These are phyloP conservation scores for Uromys caudimaculatus DNA, from an alignment of 2,797 vertebrate species.

Conservation along the genomic window DNA sequence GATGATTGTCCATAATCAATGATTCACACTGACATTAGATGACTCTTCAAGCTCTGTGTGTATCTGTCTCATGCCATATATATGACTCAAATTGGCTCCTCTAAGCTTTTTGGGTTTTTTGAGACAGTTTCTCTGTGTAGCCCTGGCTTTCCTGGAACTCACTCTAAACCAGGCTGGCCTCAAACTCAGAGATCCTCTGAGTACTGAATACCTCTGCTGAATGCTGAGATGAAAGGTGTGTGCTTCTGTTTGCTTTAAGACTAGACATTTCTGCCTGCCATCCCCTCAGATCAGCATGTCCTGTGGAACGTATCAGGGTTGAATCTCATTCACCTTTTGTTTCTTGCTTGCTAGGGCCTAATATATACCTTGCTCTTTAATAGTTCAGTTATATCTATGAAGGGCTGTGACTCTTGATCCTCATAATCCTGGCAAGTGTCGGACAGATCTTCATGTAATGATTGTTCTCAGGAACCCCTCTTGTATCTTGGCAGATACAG, in stretches of 20 bases:
- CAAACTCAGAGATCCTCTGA: background rate
- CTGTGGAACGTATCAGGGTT: background rate
- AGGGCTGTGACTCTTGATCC: background rate
- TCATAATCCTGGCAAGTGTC: background rate
- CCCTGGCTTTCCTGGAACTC: background rate
- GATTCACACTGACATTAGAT: background rate
- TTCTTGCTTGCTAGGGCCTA: background rate
- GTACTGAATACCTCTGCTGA: too few relatives aligned
- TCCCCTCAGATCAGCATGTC: background rate
- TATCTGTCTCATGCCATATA: background rate
- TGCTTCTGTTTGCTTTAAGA: background rate
- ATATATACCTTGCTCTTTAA: background rate
- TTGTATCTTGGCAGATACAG: background rate
- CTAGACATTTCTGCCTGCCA: background rate
- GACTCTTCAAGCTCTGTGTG: background rate
- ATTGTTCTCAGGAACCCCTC: background rate
- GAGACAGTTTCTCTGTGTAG: background rate
- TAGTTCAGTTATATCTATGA: background rate
- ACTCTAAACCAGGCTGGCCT: background rate
- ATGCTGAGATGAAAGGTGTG: background rate
- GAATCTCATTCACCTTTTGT: slow-evolving; percentile 10
- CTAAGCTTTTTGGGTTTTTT: background rate
- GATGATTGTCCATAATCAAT: background rate
- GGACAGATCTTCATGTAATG: background rate
- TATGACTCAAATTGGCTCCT: background rate